phyloP scores from a whole-genome alignment of 2,797 vertebrate genomes.

The Leucoraja ocellata region DNA sequence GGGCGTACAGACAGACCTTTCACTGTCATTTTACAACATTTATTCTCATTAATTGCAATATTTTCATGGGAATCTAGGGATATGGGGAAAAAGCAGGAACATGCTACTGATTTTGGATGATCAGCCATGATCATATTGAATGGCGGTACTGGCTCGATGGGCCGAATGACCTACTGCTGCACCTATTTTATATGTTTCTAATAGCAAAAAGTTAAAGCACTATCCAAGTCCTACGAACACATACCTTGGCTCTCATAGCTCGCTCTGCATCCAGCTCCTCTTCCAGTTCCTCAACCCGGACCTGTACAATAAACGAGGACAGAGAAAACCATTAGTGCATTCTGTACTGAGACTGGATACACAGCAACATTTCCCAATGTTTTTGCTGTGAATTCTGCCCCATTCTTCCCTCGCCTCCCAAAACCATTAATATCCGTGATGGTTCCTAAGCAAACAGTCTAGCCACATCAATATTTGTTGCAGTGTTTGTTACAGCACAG shows the following conservation, averaged over 20 bases:
- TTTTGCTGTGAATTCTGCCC: background rate
- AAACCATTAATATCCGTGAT: background rate
- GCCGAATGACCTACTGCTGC: too few species aligned
- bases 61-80: too few species aligned
- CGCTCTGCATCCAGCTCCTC: constrained; percentile 72
- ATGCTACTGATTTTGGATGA: too few species aligned
- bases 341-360: background rate
- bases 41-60: background rate
- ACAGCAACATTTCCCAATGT: background rate
- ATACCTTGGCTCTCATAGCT: constrained; percentile 65
- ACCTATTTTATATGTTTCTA: too few species aligned
- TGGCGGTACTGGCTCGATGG: too few species aligned
- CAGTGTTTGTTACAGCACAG: too few species aligned
- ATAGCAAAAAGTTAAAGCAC: background rate
- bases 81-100: too few species aligned
- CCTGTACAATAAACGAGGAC: constrained; percentile 47
- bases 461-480: too few species aligned
- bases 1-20: background rate
- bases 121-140: too few species aligned
- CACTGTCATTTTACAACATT: background rate
- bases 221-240: background rate
- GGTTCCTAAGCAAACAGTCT: background rate
- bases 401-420: background rate
- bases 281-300: constrained; percentile 71
- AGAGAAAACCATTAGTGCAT: background rate